Evolutionary conservation across 2,797 vertebrate species (phyloP), one percentile per base, ranked within the genome.

Genomic region (Betta splendens): DNA sequence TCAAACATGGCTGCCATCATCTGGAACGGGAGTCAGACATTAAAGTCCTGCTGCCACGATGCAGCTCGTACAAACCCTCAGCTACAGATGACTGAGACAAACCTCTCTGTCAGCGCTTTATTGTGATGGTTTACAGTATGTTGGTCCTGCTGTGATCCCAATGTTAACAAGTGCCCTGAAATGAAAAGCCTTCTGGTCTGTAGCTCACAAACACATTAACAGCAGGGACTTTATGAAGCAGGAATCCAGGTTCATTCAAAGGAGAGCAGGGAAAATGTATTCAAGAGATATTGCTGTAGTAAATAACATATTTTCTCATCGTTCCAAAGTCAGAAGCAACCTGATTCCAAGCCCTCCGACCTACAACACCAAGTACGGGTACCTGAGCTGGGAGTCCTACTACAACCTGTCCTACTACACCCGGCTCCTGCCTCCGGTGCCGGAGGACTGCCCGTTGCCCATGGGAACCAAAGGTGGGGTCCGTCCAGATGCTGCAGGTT

Each of bases 281-380:
- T n/a, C n/a, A 9, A n/a, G 15, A 39, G 9, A 35, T 0, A 10
- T n/a, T 29, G 10, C 1, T 33, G 7, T 32, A n/a, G 2, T 23
- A 4, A 52, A 56, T 25, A 20, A 12, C 9, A 2, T 2, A 4
- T 18, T 49, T 3, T 64, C 1, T 28, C 13, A 3, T 37, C 44
- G 8, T 64, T 31, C 42, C 16, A 76, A 69, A 99, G 96, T 75
- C 33, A 93, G 97, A 17, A 91, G 93, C 69, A 90, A 92, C 28
- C 91, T 96, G 16, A 94, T 99, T 67, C 95, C 96, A 64, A 98
- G 94, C 51, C 97, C 96, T 11, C 97, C 96, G 0, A 98, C 96
- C 17, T 98, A 94, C 89, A 98, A 98, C 64, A 89, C 89, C 1
- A 93, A 91, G 2, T 92, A 97, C 0, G 93, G 89, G 47, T 99